Conservation (phyloP, 2,797 vertebrate genomes). For the Liparis tanakae region DNA sequence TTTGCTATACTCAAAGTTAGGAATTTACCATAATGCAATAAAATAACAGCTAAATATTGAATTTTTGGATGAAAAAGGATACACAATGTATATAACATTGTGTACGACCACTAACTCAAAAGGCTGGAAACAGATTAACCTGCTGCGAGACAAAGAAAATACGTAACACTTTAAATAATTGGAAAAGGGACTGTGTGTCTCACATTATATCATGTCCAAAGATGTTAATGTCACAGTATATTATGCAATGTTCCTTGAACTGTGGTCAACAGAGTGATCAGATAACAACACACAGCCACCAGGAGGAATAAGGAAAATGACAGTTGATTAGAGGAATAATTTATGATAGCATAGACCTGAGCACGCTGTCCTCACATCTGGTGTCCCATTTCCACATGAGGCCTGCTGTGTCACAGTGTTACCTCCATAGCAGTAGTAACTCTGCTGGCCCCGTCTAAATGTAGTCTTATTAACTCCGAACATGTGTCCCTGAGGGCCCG, state of each 20-base stretch:
- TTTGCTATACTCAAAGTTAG: background rate
- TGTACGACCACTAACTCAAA: background rate
- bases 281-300: conserved; percentile 21
- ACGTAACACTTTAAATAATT: background rate
- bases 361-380: background rate
- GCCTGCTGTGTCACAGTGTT: background rate
- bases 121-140: background rate
- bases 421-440: background rate
- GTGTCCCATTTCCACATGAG: conserved; percentile 38
- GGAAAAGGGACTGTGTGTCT: background rate
- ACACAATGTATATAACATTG: background rate
- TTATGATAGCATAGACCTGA: conserved; percentile 42
- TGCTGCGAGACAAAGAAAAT: background rate
- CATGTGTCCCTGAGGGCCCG: conserved; percentile 10
- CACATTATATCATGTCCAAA: conserved; percentile 15
- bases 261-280: conserved; percentile 26
- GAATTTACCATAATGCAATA: background rate
- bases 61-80: background rate
- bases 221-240: conserved; percentile 17
- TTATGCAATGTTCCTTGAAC: conserved; percentile 57
- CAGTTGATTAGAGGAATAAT: conserved; percentile 32
- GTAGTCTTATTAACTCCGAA: conserved; percentile 6
- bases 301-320: background rate
- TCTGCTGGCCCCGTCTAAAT: background rate
- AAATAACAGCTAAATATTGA: background rate